Evolutionary conservation across 2,797 vertebrate genomes (phyloP), one percentile per base, ranked within the genome.

Genomic region (Mormyrops boulengeri): DNA sequence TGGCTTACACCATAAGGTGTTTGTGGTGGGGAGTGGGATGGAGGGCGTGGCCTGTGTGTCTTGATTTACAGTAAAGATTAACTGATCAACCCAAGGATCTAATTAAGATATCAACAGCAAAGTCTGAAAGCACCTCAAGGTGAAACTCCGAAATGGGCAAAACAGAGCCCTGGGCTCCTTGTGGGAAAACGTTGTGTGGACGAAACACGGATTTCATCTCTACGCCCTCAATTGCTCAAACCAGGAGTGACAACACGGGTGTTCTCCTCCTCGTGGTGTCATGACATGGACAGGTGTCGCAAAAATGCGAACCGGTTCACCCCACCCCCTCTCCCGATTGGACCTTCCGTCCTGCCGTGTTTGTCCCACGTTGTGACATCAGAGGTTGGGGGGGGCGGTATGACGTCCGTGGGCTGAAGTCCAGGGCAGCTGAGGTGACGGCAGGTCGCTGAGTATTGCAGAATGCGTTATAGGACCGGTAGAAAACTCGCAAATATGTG

Each of bases 281-380:
- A 55, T 4, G 2, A 44, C 53, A 22, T 14, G 5, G 17, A 17
- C 17, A 4, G 47, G 22, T 34, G 84, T 53, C 1, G 22, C 49
- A 85, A 1, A 17, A 17, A 53, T n/a, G 49, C 11, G 0, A 47
- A 26, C 47, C 26, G 49, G 44, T 26, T 19, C 22, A 26, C 30
- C 55, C 86, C 86, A 62, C 86, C 55, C 86, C 55, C 38, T 87
- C 86, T n/a, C 19, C 34, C 34, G 55, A 87, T 44, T 87, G 86
- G 86, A 41, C 50, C 52, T 41, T 41, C 52, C 26, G 55, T 4
- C 17, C 30, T 38, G 34, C 53, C 86, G 12, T 87, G 86, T 87
- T 41, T 60, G 52, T 19, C 86, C 19, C 9, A 1, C 9, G 34
- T 14, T n/a, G 86, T 87, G 30, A 60, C 84, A 53, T 53, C 84